Percentiles rank a stretch among this genome's conserved stretches.
These are phyloP conservation scores for Edolisoma coerulescens DNA, from an alignment of 2,113 vertebrate species.

Conservation along the genomic window DNA sequence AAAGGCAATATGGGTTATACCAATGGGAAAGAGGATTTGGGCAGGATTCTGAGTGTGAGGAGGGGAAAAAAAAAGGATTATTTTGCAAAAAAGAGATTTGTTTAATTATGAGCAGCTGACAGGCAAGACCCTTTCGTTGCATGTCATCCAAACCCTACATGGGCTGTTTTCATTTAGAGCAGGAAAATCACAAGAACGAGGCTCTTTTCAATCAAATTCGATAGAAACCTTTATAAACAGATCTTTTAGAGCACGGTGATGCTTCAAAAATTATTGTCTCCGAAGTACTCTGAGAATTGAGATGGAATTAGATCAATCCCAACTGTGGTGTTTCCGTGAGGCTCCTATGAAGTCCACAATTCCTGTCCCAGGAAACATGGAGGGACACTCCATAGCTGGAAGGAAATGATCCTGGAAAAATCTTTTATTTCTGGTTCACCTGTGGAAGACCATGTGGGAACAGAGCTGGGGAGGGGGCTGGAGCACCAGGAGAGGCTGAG, in stretches of 20 bases:
- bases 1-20: not conserved
- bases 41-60: not conserved
- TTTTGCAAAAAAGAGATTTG: not conserved
- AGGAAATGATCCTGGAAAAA: not conserved
- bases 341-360: not conserved
- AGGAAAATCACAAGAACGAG: not conserved
- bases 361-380: not conserved
- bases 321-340: rapidly evolving
- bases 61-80: not conserved
- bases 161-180: not conserved
- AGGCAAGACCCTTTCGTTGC: not conserved
- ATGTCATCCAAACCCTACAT: not conserved
- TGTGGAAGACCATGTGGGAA: not conserved
- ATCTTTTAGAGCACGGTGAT: not conserved
- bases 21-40: not conserved
- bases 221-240: not conserved
- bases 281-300: not conserved
- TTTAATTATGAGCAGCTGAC: not conserved
- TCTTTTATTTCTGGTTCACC: not conserved
- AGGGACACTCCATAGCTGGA: not conserved
- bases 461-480: rapidly evolving
- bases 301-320: not conserved
- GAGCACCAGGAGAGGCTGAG: rapidly evolving
- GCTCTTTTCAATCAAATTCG: not conserved
- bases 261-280: rapidly evolving